phyloP scores from a whole-genome alignment of 2,113 vertebrate species.

The Scomber japonicus region DNA sequence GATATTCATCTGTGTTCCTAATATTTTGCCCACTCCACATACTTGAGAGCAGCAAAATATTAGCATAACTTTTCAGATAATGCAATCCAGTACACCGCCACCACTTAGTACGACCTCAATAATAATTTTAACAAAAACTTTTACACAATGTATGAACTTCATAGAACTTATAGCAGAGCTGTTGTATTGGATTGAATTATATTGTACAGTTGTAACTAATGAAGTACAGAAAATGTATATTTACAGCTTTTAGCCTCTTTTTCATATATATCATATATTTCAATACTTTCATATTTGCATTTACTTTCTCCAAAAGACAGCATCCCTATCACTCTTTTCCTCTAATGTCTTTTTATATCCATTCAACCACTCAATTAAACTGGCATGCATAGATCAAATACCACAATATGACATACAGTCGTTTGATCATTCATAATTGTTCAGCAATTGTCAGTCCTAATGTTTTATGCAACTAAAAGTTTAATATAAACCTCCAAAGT shows the following conservation, averaged over 20 bases:
- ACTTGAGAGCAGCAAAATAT: too few relatives aligned
- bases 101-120: too few relatives aligned
- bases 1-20: too few relatives aligned
- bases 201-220: too few relatives aligned
- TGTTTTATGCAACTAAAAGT: background rate
- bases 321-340: background rate
- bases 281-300: background rate
- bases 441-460: background rate
- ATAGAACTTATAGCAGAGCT: too few relatives aligned
- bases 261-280: too few relatives aligned
- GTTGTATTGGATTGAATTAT: too few relatives aligned
- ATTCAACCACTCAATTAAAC: background rate
- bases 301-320: background rate
- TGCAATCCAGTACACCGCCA: too few relatives aligned
- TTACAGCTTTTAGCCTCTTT: background rate
- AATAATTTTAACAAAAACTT: too few relatives aligned
- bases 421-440: background rate
- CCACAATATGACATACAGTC: background rate
- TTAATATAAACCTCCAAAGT: background rate
- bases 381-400: slow-evolving; percentile 6
- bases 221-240: background rate
- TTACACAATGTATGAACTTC: too few relatives aligned
- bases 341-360: slow-evolving; percentile 1
- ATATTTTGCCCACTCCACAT: too few relatives aligned
- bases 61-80: too few relatives aligned